Percentiles rank a stretch among this genome's conserved stretches.
Evolutionary conservation across 2,797 vertebrate genomes (phyloP).

Genomic region (Enteromius thamalakanensis): DNA sequence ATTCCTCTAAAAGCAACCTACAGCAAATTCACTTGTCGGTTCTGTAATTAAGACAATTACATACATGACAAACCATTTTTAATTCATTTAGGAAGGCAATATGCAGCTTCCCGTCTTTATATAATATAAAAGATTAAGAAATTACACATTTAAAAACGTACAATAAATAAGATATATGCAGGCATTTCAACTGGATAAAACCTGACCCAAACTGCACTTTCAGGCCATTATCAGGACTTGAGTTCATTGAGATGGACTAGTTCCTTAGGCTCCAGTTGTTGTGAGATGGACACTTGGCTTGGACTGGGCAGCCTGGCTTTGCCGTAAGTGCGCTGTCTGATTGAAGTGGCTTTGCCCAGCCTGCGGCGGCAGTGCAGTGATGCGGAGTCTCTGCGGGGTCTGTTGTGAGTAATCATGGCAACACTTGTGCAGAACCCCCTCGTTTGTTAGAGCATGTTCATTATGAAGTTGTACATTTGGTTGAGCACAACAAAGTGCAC

Average conservation of each 20-base stretch:
- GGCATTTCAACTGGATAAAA: conserved; percentile 98
- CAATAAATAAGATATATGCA: conserved; percentile 99
- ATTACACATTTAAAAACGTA: conserved; percentile 99
- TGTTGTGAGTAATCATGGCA: not conserved
- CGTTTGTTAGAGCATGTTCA: conserved; percentile 92
- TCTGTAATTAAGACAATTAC: conserved; percentile 98
- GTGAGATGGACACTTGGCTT: conserved; percentile 78
- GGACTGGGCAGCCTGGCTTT: conserved; percentile 40
- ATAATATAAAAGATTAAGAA: conserved; percentile 99
- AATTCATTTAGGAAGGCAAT: conserved; percentile 98
- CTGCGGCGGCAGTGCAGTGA: conserved; percentile 54
- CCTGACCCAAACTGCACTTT: conserved; percentile 96
- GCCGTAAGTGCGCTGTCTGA: conserved; percentile 67
- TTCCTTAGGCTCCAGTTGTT: conserved; percentile 70
- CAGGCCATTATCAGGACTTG: conserved; percentile 89
- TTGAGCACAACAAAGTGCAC: conserved; percentile 99
- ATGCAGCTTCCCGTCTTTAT: conserved; percentile 85
- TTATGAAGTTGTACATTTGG: conserved; percentile 99
- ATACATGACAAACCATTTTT: conserved; percentile 98
- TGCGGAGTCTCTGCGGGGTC: conserved; percentile 31
- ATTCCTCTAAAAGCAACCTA: conserved; percentile 99
- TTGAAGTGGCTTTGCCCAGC: conserved; percentile 69
- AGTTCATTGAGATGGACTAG: conserved; percentile 82
- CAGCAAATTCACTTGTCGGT: conserved; percentile 89
- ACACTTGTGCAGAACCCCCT: conserved; percentile 33